A percentile compares a stretch with the other conserved stretches of the same genome.
Conservation (phyloP, 2,888 invertebrate species). For the Abrostola tripartita region DNA sequence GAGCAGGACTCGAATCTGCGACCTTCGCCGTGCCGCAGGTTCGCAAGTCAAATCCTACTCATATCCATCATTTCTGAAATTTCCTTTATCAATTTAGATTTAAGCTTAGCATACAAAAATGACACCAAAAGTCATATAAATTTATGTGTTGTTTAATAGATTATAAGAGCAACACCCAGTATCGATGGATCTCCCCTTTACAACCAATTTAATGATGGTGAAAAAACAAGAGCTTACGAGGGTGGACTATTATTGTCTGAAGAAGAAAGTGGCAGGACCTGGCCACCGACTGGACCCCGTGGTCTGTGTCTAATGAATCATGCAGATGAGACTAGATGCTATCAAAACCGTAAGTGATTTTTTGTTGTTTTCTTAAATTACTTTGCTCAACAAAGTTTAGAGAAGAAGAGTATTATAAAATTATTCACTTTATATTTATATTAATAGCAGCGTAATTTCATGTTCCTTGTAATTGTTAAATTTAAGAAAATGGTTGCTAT, state of each 20-base stretch:
- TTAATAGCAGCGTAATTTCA: too few species aligned
- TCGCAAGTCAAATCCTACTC: too few species aligned
- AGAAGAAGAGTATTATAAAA: too few species aligned
- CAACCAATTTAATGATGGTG: not conserved
- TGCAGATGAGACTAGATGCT: conserved; percentile 30
- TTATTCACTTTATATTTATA: too few species aligned
- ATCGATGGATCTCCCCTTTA: conserved; percentile 58
- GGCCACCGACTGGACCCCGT: conserved; percentile 26
- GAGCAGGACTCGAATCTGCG: too few species aligned
- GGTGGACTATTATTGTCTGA: conserved; percentile 26
- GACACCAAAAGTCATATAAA: not conserved
- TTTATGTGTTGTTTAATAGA: conserved; percentile 12
- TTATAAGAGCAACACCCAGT: conserved; percentile 17
- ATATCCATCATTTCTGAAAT: too few species aligned
- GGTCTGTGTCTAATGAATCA: conserved; percentile 17
- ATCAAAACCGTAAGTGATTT: conserved; percentile 22
- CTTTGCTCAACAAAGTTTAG: not conserved
- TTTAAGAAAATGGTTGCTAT: too few species aligned
- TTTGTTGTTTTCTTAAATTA: not conserved
- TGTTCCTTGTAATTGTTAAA: too few species aligned
- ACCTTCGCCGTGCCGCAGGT: too few species aligned
- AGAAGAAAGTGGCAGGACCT: conserved; percentile 33
- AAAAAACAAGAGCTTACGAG: conserved; percentile 12
- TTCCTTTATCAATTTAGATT: too few species aligned
- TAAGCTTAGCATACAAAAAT: too few species aligned